Evolutionary conservation across 37 sponge, comb jelly and placozoan species (phyloP).

Genomic region (Axinella damicornis): DNA sequence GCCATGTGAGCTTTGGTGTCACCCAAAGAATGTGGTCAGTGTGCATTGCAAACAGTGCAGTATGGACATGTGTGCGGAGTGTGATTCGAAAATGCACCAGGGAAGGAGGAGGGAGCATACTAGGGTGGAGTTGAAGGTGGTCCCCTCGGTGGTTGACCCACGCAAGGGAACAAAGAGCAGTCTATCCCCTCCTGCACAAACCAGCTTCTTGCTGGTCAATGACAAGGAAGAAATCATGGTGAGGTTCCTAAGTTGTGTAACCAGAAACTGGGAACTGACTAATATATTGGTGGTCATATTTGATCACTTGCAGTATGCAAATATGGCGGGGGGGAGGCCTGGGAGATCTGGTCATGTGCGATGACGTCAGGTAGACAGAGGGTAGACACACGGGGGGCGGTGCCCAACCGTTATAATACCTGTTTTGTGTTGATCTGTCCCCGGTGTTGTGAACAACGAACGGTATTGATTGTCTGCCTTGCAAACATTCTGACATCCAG

Average conservation of each 20-base stretch:
- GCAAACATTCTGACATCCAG: too few species aligned
- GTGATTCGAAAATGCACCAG: conserved; percentile 68
- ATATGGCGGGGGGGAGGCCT: too few species aligned
- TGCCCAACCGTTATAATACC: too few species aligned
- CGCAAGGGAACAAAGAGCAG: background rate
- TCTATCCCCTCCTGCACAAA: background rate
- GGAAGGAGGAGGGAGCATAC: conserved; percentile 41
- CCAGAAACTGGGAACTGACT: too few species aligned
- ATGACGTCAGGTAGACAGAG: too few species aligned
- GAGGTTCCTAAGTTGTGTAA: conserved; percentile 3
- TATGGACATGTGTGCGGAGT: conserved; percentile 49
- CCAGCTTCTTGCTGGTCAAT: conserved; percentile 64
- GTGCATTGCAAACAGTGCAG: conserved; percentile 55
- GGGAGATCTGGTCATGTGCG: too few species aligned
- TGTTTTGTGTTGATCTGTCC: too few species aligned
- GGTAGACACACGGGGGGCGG: too few species aligned
- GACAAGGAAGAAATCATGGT: conserved; percentile 79
- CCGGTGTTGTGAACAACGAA: too few species aligned
- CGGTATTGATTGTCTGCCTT: too few species aligned
- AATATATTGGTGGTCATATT: too few species aligned
- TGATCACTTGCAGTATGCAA: too few species aligned
- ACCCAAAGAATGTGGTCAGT: conserved; percentile 31
- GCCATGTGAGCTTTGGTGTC: conserved; percentile 60
- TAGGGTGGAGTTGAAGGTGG: background rate
- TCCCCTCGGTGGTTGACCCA: background rate